Conservation (phyloP, 2,797 vertebrate species). For the Poecilia velifera region DNA sequence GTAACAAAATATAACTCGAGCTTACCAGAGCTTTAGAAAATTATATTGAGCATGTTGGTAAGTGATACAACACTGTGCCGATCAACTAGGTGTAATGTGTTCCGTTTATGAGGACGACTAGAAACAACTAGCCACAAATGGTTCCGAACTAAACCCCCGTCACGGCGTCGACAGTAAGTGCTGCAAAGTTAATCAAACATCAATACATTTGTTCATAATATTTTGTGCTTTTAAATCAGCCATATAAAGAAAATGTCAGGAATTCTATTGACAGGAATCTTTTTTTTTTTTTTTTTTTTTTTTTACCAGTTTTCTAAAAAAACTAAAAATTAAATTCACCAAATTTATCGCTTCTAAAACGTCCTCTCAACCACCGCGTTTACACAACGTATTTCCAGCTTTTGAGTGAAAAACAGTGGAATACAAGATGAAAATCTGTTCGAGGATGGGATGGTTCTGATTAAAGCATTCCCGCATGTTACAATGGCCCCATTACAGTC, state of each 20-base stretch:
- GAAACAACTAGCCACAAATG: slow-evolving; percentile 25
- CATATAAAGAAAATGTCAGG: no score
- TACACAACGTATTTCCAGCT: no score
- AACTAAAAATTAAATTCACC: background rate
- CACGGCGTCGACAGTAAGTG: background rate
- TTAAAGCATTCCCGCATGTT: background rate
- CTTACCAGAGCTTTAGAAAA: rapidly evolving
- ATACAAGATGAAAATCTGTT: background rate
- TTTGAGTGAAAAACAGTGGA: background rate
- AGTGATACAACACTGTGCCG: rapidly evolving
- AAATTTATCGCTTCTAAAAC: no score
- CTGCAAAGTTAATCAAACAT: no score
- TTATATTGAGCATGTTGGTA: background rate
- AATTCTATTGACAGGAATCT: background rate
- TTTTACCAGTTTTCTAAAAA: background rate
- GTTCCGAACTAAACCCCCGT: slow-evolving; percentile 12
- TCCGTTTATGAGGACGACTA: background rate
- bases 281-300: no score
- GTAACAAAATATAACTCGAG: background rate
- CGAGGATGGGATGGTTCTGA: background rate
- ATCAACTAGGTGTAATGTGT: slow-evolving; percentile 11
- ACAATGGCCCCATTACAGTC: background rate
- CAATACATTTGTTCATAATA: no score
- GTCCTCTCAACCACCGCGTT: no score
- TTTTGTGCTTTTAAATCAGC: no score